A percentile compares a stretch with the other conserved stretches of the same genome.
Conservation (phyloP, 2,797 vertebrate species). For the Lateolabrax maculatus region DNA sequence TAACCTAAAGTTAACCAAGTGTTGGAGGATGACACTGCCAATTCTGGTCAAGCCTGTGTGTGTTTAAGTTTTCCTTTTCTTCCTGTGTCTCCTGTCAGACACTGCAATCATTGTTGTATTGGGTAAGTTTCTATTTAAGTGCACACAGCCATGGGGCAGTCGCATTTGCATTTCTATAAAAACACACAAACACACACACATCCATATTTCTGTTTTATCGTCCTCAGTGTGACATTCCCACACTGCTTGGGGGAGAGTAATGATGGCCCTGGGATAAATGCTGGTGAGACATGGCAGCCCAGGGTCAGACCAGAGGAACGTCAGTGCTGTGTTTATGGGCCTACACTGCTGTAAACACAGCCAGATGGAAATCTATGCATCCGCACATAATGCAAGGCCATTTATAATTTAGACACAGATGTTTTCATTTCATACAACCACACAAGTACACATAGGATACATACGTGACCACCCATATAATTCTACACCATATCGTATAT, state of each 20-base stretch:
- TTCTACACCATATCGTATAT: conserved; percentile 1
- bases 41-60: conserved; percentile 79
- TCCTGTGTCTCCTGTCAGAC: conserved; percentile 77
- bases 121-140: conserved; percentile 75
- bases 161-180: conserved; percentile 82
- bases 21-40: conserved; percentile 79
- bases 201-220: conserved; percentile 84
- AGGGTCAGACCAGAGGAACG: conserved; percentile 79
- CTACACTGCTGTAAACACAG: conserved; percentile 74
- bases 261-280: conserved; percentile 81
- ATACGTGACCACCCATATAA: conserved; percentile 15
- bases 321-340: conserved; percentile 77
- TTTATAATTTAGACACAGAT: conserved; percentile 59
- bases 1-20: conserved; percentile 79
- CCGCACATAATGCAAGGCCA: conserved; percentile 60
- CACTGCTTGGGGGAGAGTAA: conserved; percentile 80
- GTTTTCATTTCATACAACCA: conserved; percentile 54
- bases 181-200: conserved; percentile 70
- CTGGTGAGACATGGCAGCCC: conserved; percentile 81
- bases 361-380: conserved; percentile 79
- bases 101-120: conserved; percentile 83
- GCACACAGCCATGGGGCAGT: conserved; percentile 56
- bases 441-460: conserved; percentile 18
- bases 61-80: conserved; percentile 77
- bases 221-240: conserved; percentile 78